Base-by-base conservation (phyloP, 2,113 vertebrate genomes). In the Phodopus roborovskii region DNA sequence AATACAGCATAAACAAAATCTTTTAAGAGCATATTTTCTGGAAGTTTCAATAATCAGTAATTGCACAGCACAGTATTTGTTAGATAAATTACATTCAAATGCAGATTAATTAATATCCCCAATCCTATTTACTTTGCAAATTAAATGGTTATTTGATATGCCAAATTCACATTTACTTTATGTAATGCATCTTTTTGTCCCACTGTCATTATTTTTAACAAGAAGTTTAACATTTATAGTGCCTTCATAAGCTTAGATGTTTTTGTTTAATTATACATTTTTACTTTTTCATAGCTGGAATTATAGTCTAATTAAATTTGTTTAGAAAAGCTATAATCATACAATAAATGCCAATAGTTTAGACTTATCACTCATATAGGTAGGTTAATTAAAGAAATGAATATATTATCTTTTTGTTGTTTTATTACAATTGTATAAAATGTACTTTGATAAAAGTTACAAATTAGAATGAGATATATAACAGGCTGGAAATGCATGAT, bases 401-500 rank as follows among this genome's bases (percentile, higher is more conserved):
- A 70, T 75, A 60, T 90, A 36, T 42, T 91, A 77, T n/a, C 78
- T 42, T 91, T 42, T 48, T 94, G 17, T 39, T 74, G 86, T 91
- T 62, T 91, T 97, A 95, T 73, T 58, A 96, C 91, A 7, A 94
- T 19, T 92, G 92, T 94, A 36, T 97, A 96, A 92, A 22, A 96
- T 95, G 96, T 78, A 95, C 4, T 95, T 93, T 96, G 7, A 85
- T 96, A 91, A 53, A 94, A 28, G 48, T 45, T 92, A 96, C 66
- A 97, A 95, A 98, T 94, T 66, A 97, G 50, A 88, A 96, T 93
- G 75, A 94, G 50, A 91, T 58, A 97, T 89, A 97, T 97, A 97
- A 74, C 90, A 95, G 33, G 7, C 39, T 96, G 58, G 94, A 95
- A 95, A 96, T 75, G 62, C 56, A 22, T 36, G 97, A 95, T 97